phyloP scores from a whole-genome alignment of 1,140 invertebrate genomes.

The Pteromalus puparum region DNA sequence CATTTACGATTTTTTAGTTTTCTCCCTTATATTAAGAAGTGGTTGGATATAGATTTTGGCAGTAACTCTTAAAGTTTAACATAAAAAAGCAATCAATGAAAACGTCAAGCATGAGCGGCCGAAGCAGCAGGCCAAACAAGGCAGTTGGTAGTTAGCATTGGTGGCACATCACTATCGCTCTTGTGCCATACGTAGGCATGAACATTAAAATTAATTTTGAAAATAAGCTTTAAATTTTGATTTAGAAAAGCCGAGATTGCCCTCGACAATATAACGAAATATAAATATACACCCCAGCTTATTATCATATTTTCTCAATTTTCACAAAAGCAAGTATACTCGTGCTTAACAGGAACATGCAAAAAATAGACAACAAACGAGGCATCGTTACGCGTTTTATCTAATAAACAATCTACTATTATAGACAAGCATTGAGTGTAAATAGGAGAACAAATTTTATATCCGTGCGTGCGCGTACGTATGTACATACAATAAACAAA shows the following conservation, averaged over 20 bases:
- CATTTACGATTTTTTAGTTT: neutral
- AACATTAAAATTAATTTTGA: no score
- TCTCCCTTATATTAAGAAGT: neutral
- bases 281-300: no score
- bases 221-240: no score
- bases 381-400: conserved; percentile 15
- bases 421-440: conserved; percentile 40
- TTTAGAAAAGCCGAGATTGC: no score
- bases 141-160: no score
- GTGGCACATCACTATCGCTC: no score
- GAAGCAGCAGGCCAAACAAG: no score
- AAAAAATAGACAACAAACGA: neutral
- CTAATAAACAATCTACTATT: neutral
- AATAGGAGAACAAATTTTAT: conserved; percentile 41
- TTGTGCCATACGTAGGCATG: no score
- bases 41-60: neutral
- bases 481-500: conserved; percentile 33
- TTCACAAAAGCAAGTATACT: neutral
- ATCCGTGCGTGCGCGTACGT: conserved; percentile 27
- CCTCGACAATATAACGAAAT: no score
- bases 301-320: no score
- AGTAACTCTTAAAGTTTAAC: neutral
- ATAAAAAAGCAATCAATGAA: neutral
- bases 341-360: neutral
- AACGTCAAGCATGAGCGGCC: no score